Evolutionary conservation across 2,797 vertebrate genomes (phyloP).

Genomic region (Lates japonicus): DNA sequence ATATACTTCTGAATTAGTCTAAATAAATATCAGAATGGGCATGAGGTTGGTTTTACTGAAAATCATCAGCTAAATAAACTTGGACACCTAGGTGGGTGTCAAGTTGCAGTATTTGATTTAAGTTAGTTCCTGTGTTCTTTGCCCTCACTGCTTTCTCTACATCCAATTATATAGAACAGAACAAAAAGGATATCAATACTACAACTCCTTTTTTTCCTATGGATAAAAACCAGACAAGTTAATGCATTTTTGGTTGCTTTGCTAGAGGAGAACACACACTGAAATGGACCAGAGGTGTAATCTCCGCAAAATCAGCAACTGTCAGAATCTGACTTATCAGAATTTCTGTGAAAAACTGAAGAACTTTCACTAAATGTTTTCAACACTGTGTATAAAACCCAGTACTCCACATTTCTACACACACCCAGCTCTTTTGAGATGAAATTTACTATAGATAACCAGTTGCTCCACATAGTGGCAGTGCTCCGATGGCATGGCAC

Average conservation of each 20-base stretch:
- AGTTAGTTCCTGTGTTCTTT: not conserved
- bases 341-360: conserved; percentile 5
- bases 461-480: conserved; percentile 47
- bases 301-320: conserved; percentile 29
- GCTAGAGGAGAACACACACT: not conserved
- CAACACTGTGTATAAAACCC: not conserved
- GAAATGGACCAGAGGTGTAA: conserved; percentile 17
- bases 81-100: not conserved
- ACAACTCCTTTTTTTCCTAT: not conserved
- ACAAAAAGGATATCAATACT: conserved; percentile 7
- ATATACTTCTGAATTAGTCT: not conserved
- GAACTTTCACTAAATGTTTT: conserved; percentile 13
- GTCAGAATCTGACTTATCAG: conserved; percentile 24
- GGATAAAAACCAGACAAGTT: not conserved
- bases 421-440: conserved; percentile 21
- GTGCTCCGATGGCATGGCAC: conserved; percentile 47
- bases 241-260: conserved; percentile 4
- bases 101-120: not conserved
- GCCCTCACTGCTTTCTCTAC: not conserved
- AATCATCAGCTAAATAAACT: not conserved
- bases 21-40: no score
- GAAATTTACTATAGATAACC: conserved; percentile 46
- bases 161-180: not conserved
- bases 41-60: conserved; percentile 6
- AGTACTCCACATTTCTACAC: not conserved